Evolutionary conservation across 2,113 vertebrate genomes (phyloP).

Genomic region (Casuarius casuarius): DNA sequence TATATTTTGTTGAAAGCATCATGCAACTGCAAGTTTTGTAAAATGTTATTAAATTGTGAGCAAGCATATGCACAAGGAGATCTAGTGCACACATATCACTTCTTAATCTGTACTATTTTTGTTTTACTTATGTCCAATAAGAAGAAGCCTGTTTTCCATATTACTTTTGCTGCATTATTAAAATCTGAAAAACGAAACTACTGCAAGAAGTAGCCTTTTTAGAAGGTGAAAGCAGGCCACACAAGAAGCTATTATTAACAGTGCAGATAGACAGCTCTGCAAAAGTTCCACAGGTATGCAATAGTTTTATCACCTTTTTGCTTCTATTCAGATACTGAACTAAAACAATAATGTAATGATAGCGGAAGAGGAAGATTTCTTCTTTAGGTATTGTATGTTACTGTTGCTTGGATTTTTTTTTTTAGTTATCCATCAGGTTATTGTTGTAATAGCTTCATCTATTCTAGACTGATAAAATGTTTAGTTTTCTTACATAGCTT

Average conservation of each 20-base stretch:
- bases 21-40: neutral
- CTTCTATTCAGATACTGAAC: neutral
- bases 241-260: neutral
- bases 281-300: neutral
- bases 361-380: neutral
- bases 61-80: neutral
- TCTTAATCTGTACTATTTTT: neutral
- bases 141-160: neutral
- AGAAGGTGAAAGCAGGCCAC: neutral
- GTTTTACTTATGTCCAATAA: neutral
- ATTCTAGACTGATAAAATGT: neutral
- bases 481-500: neutral
- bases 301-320: neutral
- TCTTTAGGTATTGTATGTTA: neutral
- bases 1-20: neutral
- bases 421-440: neutral
- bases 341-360: neutral
- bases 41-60: neutral
- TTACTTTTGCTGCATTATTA: neutral
- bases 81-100: rapidly evolving
- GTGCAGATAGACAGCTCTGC: neutral
- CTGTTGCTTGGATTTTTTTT: neutral
- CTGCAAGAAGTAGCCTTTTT: neutral
- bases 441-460: neutral
- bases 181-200: neutral